Conservation (phyloP, 2,888 invertebrate species). For the Drosophila yooni region DNA sequence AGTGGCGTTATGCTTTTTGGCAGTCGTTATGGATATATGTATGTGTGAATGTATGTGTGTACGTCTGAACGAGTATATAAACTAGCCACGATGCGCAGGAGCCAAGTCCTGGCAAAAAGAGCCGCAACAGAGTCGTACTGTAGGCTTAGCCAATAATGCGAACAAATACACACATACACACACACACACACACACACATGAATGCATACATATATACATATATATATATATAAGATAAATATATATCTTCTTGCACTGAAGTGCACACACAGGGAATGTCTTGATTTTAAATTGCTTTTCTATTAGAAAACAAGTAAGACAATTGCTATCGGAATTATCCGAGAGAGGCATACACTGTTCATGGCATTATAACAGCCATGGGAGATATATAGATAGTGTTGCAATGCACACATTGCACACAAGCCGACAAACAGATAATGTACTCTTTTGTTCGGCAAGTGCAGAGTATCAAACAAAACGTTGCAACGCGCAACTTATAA, state of each 20-base stretch:
- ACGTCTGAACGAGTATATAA: background rate
- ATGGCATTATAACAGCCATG: background rate
- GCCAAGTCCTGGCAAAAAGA: constrained; percentile 5
- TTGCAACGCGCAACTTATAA: constrained; percentile 61
- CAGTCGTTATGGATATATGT: background rate
- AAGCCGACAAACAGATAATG: background rate
- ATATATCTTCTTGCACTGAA: background rate
- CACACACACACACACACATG: background rate
- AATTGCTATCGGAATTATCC: background rate
- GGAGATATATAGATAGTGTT: background rate
- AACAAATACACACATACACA: background rate
- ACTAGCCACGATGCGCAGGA: background rate
- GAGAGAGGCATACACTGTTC: background rate
- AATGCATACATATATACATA: background rate
- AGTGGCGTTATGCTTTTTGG: constrained; percentile 14
- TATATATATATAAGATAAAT: background rate
- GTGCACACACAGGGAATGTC: background rate
- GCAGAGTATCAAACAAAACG: constrained; percentile 33
- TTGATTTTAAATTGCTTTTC: constrained; percentile 18
- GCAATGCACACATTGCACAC: background rate
- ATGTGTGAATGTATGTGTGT: background rate
- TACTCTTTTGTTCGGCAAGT: background rate
- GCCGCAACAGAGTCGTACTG: background rate
- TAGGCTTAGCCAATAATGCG: constrained; percentile 10
- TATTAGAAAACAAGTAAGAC: constrained; percentile 6